phyloP scores from a whole-genome alignment of 2,888 invertebrate genomes.

The Tubulanus polymorphus region DNA sequence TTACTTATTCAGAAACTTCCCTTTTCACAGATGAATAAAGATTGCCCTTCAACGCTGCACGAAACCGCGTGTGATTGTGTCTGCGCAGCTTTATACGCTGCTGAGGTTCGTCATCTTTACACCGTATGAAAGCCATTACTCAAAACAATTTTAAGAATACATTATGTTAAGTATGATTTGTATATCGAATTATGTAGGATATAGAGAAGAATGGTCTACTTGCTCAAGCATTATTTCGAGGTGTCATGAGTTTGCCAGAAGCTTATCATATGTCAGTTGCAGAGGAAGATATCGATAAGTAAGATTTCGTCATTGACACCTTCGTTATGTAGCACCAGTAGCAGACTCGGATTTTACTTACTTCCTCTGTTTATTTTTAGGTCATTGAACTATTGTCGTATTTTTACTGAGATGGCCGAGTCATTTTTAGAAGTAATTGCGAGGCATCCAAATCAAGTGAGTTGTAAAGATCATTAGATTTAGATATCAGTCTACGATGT shows the following conservation, averaged over 20 bases:
- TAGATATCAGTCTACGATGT: not conserved
- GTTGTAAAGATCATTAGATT: not conserved
- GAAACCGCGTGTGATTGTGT: conserved; percentile 88
- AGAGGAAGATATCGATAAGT: conserved; percentile 87
- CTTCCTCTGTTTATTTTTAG: conserved; percentile 43
- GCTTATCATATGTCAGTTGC: conserved; percentile 88
- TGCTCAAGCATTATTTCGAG: conserved; percentile 76
- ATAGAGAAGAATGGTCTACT: conserved; percentile 63
- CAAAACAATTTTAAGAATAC: no score
- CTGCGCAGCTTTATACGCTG: conserved; percentile 75
- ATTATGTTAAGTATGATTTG: no score
- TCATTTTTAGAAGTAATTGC: conserved; percentile 82
- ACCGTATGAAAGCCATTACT: no score
- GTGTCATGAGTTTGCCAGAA: conserved; percentile 73
- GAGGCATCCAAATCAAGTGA: conserved; percentile 41
- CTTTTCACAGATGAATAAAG: conserved; percentile 38
- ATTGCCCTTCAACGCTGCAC: conserved; percentile 62
- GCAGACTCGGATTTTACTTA: no score
- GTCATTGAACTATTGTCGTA: conserved; percentile 85
- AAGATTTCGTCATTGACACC: conserved; percentile 34
- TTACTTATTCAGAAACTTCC: no score
- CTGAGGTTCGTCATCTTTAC: conserved; percentile 71
- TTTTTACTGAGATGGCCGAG: conserved; percentile 93
- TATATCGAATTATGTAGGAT: no score
- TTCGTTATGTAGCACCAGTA: not conserved